phyloP scores from a whole-genome alignment of 2,888 invertebrate genomes.

The Chrysolina americana region DNA sequence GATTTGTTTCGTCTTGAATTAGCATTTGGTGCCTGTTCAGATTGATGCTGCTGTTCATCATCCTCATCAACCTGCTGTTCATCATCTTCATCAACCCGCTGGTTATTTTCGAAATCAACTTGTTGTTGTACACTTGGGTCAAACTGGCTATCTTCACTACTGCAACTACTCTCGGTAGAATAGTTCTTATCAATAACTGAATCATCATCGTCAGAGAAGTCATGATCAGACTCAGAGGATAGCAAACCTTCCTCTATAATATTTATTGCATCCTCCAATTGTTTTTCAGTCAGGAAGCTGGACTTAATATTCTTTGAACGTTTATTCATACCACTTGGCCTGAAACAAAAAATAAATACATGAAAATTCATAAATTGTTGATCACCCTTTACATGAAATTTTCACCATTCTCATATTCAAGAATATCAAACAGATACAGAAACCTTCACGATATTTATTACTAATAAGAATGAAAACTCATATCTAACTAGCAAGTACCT shows the following conservation, averaged over 20 bases:
- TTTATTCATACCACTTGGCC: constrained; percentile 19
- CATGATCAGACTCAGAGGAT: too few relatives aligned
- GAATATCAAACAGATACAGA: not conserved
- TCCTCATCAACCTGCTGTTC: too few relatives aligned
- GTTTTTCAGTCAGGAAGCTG: constrained; percentile 13
- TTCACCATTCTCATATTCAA: not conserved
- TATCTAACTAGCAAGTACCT: constrained; percentile 4
- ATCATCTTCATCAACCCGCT: too few relatives aligned
- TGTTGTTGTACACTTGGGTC: constrained; percentile 6
- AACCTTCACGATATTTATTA: too few relatives aligned
- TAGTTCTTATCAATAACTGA: too few relatives aligned
- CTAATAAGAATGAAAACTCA: constrained; percentile 3
- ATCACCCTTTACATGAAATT: too few relatives aligned
- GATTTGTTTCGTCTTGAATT: too few relatives aligned
- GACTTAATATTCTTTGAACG: constrained; percentile 8
- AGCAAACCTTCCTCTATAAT: too few relatives aligned
- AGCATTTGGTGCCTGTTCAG: too few relatives aligned
- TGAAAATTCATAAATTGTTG: not conserved
- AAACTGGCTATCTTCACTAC: constrained; percentile 11
- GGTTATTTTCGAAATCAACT: not conserved
- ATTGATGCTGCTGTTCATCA: too few relatives aligned
- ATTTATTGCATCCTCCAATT: constrained; percentile 14
- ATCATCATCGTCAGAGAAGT: too few relatives aligned
- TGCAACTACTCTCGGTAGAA: constrained; percentile 22
- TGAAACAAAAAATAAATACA: constrained; percentile 13